Evolutionary conservation across 2,797 vertebrate species (phyloP).

Genomic region (Rhinatrema bivittatum): DNA sequence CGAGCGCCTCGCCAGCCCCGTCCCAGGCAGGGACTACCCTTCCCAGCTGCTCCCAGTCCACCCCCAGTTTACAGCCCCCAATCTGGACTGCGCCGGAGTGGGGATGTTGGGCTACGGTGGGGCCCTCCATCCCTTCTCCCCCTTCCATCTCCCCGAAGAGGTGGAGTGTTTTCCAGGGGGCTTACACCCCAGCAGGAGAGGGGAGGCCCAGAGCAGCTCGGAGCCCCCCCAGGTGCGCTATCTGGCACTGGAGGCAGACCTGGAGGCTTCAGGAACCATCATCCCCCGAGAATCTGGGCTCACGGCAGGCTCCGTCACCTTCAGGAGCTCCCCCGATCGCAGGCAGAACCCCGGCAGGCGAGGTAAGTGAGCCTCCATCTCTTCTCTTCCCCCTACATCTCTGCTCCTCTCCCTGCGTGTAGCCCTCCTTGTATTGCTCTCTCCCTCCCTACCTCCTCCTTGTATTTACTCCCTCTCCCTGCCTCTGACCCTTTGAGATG

Average conservation of each 20-base stretch:
- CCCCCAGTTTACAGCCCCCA: slow-evolving; percentile 10
- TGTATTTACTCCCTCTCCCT: too few species aligned
- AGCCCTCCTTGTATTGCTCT: not conserved
- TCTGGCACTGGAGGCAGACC: slow-evolving; percentile 2
- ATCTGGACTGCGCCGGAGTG: slow-evolving; percentile 2
- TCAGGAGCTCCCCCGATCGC: slow-evolving; percentile 2
- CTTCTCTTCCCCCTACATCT: not conserved
- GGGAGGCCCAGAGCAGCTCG: slow-evolving; percentile 8
- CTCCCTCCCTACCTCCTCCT: not conserved
- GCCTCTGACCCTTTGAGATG: too few species aligned
- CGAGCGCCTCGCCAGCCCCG: slow-evolving; percentile 3
- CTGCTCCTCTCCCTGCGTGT: rapidly evolving
- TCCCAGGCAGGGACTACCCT: not conserved
- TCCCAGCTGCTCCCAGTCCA: slow-evolving; percentile 16
- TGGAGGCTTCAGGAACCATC: not conserved
- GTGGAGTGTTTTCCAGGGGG: slow-evolving; percentile 9
- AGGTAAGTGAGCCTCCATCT: not conserved
- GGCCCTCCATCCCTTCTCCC: slow-evolving; percentile 15
- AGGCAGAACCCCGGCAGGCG: not conserved
- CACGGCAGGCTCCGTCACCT: not conserved
- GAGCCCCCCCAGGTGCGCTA: slow-evolving; percentile 14
- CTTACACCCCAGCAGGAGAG: slow-evolving; percentile 4
- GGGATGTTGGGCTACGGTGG: slow-evolving; percentile 12
- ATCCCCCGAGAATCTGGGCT: not conserved
- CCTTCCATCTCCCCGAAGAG: slow-evolving; percentile 14